Evolutionary conservation across 2,113 vertebrate genomes (phyloP).

Genomic region (Scomber scombrus): DNA sequence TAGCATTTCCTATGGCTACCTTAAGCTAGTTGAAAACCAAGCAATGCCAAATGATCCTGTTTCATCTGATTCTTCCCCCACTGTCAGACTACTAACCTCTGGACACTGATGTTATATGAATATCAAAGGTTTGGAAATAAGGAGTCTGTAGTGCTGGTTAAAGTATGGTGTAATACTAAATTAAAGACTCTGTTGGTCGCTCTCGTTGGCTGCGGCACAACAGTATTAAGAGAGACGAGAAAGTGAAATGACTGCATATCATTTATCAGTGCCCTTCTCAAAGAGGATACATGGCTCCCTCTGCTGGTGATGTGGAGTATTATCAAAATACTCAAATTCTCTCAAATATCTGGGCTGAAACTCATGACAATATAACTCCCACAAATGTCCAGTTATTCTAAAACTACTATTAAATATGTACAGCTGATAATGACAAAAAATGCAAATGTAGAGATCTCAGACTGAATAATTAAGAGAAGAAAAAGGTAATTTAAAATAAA

Average conservation of each 20-base stretch:
- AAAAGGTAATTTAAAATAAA: not conserved
- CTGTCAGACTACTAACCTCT: conserved; percentile 16
- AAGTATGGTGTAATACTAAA: conserved; percentile 3
- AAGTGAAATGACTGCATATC: conserved; percentile 13
- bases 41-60: not conserved
- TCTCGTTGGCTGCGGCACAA: conserved; percentile 20
- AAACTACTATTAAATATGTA: not conserved
- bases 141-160: not conserved
- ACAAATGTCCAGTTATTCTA: not conserved
- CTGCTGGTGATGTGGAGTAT: conserved; percentile 58
- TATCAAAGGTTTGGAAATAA: conserved; percentile 24
- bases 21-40: conserved; percentile 32
- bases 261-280: not conserved
- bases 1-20: conserved; percentile 25
- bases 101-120: not conserved
- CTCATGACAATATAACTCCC: not conserved
- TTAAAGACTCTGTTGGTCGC: conserved; percentile 29
- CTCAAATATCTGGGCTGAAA: not conserved
- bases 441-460: not conserved
- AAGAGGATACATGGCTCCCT: conserved; percentile 63
- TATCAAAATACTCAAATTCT: conserved; percentile 4
- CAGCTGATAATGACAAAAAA: not conserved
- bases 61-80: conserved; percentile 42
- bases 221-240: conserved; percentile 12
- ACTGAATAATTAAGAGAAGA: not conserved